Evolutionary conservation across 2,113 vertebrate genomes (phyloP), one percentile per base, ranked within the genome.

Genomic region (Gorsachius goisagi): DNA sequence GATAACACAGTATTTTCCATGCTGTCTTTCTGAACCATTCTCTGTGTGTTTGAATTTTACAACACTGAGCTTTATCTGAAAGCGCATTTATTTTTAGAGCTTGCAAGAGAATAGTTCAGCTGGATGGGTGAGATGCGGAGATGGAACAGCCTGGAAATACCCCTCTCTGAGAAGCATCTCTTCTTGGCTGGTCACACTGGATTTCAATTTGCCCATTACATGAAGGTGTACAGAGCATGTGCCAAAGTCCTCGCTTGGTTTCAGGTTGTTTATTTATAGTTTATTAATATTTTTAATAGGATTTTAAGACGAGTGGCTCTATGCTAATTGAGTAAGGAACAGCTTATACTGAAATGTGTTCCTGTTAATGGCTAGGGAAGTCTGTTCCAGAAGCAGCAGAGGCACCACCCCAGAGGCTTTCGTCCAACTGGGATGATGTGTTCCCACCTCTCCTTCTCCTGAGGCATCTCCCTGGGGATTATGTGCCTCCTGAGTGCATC

Each of bases 11-110:
- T 74, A 71, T 88, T 94, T 95, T 93, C 76, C 12, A 2, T 55
- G 30, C 52, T 84, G 60, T 75, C 72, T 94, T 94, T 81, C 83
- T 92, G 72, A 94, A 86, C 64, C 49, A 88, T 88, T 30, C 68
- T 84, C 37, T 7, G 0, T 67, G 45, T 63, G 35, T 80, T 88
- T 95, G 74, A 89, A 88, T 44, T 90, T 90, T 83, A 67, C 60
- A 55, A 5, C 47, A 37, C 5, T 72, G 79, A 80, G 83, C 33
- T 94, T 84, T 84, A 69, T 76, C 82, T 88, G 76, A 96, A 84
- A 88, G 76, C 0, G 2, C 56, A 72, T 84, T 94, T 92, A 84
- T 88, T 94, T 94, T 95, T 92, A 78, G 83, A 81, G 7, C 33
- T 92, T 72, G 28, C 26, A 63, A 62, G 49, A 78, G 73, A 78